Percentiles rank a stretch among this genome's conserved stretches.
These are phyloP conservation scores for Apodemia mormo DNA, from an alignment of 2,888 invertebrate species.

Conservation along the genomic window DNA sequence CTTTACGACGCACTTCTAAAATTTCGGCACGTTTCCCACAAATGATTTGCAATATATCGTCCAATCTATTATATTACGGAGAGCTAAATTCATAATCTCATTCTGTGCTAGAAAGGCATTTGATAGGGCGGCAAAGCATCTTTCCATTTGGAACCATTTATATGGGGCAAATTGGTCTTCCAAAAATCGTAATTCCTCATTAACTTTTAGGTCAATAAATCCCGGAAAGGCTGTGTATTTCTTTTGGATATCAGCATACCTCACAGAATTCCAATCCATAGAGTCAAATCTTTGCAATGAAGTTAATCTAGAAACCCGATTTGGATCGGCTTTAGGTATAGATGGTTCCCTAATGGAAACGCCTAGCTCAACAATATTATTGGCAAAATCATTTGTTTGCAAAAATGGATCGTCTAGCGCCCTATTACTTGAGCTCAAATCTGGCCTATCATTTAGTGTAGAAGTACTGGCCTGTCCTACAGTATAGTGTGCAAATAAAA, in stretches of 20 bases:
- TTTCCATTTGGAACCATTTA: slow-evolving; percentile 28
- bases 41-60: slow-evolving; percentile 22
- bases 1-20: slow-evolving; percentile 25
- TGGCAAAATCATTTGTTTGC: no score
- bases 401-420: no score
- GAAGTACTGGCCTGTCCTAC: no score
- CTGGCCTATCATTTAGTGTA: no score
- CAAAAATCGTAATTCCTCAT: slow-evolving; percentile 31
- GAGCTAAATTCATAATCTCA: slow-evolving; percentile 26
- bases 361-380: no score
- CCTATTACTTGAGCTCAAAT: no score
- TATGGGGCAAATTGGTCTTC: slow-evolving; percentile 21
- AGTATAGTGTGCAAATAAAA: no score
- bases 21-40: no score
- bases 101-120: slow-evolving; percentile 35
- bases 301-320: slow-evolving; percentile 24
- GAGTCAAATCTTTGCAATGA: slow-evolving; percentile 27
- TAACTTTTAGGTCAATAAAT: slow-evolving; percentile 34
- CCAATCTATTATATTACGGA: slow-evolving; percentile 30
- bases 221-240: slow-evolving; percentile 29
- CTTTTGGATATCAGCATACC: slow-evolving; percentile 30
- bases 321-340: slow-evolving; percentile 21
- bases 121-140: slow-evolving; percentile 33
- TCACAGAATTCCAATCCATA: slow-evolving; percentile 31
- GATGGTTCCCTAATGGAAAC: slow-evolving; percentile 21